phyloP scores from a whole-genome alignment of 2,113 vertebrate genomes.

The Rissa tridactyla region DNA sequence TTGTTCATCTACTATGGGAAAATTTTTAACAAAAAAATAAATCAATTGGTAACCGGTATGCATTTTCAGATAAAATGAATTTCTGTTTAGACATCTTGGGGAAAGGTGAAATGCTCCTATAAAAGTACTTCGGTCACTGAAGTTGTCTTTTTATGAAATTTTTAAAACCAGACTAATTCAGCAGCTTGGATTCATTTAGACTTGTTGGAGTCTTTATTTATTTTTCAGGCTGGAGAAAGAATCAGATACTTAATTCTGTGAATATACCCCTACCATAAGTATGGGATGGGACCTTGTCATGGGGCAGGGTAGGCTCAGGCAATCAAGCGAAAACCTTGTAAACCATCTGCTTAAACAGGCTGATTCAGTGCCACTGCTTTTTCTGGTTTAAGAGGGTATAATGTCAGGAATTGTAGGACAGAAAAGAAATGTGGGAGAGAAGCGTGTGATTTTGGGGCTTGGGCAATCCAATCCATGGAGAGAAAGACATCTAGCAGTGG shows the following conservation, averaged over 20 bases:
- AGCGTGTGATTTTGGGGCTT: rapidly evolving
- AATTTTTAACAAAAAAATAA: neutral
- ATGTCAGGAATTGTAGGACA: neutral
- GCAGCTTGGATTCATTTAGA: neutral
- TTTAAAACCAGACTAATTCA: neutral
- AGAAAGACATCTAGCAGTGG: neutral
- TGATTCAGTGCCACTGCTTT: neutral
- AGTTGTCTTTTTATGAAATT: neutral
- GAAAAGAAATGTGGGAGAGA: neutral
- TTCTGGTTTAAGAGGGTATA: neutral
- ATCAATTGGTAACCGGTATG: neutral
- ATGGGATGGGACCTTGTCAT: neutral
- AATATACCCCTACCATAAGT: neutral
- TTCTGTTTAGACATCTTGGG: neutral
- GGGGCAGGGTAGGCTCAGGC: neutral
- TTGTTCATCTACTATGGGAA: neutral
- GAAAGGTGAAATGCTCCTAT: neutral
- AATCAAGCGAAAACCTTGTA: neutral
- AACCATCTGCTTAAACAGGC: neutral
- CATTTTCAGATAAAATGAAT: neutral
- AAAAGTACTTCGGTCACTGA: neutral
- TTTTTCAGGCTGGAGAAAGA: neutral
- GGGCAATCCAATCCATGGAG: neutral
- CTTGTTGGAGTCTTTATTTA: neutral
- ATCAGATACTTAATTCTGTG: neutral